These are phyloP conservation scores for Gymnothorax reevesii DNA, from an alignment of 2,797 vertebrate species.

Conservation along the genomic window DNA sequence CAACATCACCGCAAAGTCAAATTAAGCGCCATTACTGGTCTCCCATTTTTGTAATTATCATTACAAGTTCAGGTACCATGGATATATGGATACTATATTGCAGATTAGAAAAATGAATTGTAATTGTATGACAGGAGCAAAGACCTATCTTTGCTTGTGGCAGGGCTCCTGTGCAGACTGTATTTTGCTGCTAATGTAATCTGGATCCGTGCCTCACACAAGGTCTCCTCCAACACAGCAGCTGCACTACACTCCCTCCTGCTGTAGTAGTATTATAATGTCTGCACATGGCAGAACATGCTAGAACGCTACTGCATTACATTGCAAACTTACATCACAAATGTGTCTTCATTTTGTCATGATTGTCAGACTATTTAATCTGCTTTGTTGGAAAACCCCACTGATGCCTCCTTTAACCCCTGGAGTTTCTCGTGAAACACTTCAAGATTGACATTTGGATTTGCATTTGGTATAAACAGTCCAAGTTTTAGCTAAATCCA, in stretches of 20 bases:
- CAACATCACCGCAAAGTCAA: neutral
- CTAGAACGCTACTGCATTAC: neutral
- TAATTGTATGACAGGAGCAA: neutral
- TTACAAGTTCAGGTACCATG: neutral
- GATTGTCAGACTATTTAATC: neutral
- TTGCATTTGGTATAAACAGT: no score
- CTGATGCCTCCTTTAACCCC: neutral
- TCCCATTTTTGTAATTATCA: no score
- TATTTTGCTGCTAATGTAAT: neutral
- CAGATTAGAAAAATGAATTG: neutral
- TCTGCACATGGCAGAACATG: neutral
- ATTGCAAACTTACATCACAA: no score
- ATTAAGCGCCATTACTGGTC: no score
- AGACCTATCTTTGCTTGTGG: no score
- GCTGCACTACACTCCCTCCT: conserved; percentile 39
- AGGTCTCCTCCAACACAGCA: conserved; percentile 23
- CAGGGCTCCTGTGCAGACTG: neutral
- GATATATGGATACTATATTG: neutral
- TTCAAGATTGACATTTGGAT: no score
- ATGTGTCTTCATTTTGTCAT: neutral
- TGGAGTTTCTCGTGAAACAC: neutral
- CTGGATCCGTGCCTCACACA: conserved; percentile 24
- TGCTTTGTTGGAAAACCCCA: neutral
- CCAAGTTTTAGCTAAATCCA: no score
- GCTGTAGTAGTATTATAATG: conserved; percentile 26